Evolutionary conservation across 2,888 invertebrate species (phyloP).

Genomic region (Leucozona laternaria): DNA sequence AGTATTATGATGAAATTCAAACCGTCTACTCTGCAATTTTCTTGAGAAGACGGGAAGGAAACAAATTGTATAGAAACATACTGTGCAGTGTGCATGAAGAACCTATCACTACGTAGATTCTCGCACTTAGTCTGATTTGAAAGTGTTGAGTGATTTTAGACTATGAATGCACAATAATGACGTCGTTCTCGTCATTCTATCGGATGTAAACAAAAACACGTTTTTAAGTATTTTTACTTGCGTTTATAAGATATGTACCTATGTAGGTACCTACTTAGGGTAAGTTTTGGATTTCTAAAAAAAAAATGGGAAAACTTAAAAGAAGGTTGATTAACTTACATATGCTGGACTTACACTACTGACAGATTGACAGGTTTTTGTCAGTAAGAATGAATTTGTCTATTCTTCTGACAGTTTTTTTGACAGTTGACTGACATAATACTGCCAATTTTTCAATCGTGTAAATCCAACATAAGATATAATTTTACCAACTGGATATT

Average conservation of each 20-base stretch:
- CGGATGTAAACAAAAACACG: slow-evolving; percentile 3
- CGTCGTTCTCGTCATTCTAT: neutral
- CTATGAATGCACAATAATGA: slow-evolving; percentile 9
- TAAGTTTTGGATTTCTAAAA: neutral
- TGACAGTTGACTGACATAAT: too few species aligned
- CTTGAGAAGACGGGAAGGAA: neutral
- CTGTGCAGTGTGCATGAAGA: neutral
- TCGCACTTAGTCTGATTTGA: neutral
- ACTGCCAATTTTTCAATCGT: too few species aligned
- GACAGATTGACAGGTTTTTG: too few species aligned
- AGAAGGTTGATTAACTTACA: too few species aligned
- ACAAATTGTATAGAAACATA: neutral
- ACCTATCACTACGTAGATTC: neutral
- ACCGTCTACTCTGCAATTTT: neutral
- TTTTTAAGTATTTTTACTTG: neutral
- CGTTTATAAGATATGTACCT: too few species aligned
- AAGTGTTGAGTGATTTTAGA: neutral
- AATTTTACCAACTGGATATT: too few species aligned
- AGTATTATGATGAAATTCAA: slow-evolving; percentile 40
- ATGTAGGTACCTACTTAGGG: neutral
- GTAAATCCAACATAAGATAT: too few species aligned
- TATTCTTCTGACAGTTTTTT: too few species aligned
- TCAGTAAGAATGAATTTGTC: too few species aligned
- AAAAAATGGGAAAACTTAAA: neutral
- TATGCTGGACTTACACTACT: too few species aligned